phyloP scores from a whole-genome alignment of 2,888 invertebrate genomes.

The Polymixis flavicincta region DNA sequence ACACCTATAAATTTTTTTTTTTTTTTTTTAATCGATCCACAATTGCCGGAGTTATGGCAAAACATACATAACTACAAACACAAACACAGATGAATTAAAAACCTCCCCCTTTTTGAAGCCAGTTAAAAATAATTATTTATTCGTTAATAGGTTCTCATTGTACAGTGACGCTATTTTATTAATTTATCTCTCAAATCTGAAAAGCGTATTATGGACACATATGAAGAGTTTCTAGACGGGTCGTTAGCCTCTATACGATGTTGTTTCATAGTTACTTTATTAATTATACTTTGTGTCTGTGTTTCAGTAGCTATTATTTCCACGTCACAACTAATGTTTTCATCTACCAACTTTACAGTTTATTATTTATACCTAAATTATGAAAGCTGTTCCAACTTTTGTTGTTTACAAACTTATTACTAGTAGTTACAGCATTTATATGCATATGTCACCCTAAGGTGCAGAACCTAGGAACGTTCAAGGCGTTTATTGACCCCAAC shows the following conservation, averaged over 20 bases:
- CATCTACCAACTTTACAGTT: slow-evolving; percentile 21
- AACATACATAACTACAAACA: no score
- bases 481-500: not conserved
- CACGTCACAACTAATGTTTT: slow-evolving; percentile 22
- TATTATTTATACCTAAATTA: slow-evolving; percentile 33
- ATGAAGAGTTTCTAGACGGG: not conserved
- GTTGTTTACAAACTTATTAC: not conserved
- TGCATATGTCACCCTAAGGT: not conserved
- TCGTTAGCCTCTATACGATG: slow-evolving; percentile 9
- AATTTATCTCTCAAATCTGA: not conserved
- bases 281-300: slow-evolving; percentile 39
- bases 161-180: not conserved
- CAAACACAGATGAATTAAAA: no score
- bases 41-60: no score
- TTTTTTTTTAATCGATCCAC: no score
- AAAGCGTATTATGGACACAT: not conserved
- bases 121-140: no score
- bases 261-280: slow-evolving; percentile 27
- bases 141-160: not conserved
- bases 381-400: slow-evolving; percentile 27
- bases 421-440: slow-evolving; percentile 7
- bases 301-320: slow-evolving; percentile 41
- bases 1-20: no score
- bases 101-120: no score
- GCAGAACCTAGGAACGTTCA: not conserved